Evolutionary conservation across 2,888 invertebrate species (phyloP), one percentile per base, ranked within the genome.

Genomic region (Agrotis clavis): DNA sequence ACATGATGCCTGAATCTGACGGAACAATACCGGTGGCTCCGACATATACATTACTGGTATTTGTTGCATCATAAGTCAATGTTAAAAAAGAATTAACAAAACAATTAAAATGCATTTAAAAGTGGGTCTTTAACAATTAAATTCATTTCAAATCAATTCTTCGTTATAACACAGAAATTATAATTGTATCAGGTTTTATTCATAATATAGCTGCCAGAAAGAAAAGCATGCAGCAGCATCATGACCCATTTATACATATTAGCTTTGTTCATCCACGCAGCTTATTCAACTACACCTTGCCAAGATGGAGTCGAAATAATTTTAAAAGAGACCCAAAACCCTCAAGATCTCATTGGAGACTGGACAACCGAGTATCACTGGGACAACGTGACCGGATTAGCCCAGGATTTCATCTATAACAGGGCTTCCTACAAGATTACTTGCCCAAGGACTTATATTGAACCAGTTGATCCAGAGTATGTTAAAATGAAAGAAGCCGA

Each of bases 311-410:
- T 63, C 14, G 57, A 74, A 68, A 81, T 81, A 19, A 30, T 67
- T 2, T 51, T 69, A 1, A 25, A 25, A 21, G 30, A 51, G 1
- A 67, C 74, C 2, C 48, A 63, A 4, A 68, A 61, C 21, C 53
- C 67, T 25, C n/a, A 53, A 56, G 63, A 71, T 1, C 25, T 82
- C 1, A 61, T 73, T n/a, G 82, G 79, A 11, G 74, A 77, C 30
- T 82, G 82, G 82, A 68, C 68, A 0, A 79, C 73, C 62, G 68
- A 77, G 0, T 83, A 82, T 60, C 77, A 77, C 41, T 81, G 82
- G 82, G 82, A 77, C 11, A 76, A 50, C n/a, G 11, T 65, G 1
- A 78, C 65, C 51, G 48, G 67, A 47, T 74, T 74, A 50, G 13
- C 61, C 0, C 14, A n/a, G 2, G 73, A 82, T 62, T 64, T 73